Evolutionary conservation across 2,888 invertebrate genomes (phyloP), one percentile per base, ranked within the genome.

Genomic region (Cryptus armator): DNA sequence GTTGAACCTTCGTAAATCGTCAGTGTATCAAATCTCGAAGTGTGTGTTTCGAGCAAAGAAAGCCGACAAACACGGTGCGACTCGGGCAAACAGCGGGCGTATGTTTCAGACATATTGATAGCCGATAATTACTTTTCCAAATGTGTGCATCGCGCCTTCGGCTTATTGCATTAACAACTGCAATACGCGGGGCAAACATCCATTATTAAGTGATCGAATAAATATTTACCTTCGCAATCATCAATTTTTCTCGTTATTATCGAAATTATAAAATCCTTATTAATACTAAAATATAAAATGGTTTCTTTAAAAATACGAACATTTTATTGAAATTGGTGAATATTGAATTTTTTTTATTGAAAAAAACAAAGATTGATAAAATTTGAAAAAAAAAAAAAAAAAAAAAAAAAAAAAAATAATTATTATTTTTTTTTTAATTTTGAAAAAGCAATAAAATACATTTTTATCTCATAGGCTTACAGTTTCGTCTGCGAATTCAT

Each of bases 121-220:
- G 59, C 1, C 46, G 74, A 59, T 78, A 78, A 78, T 62, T 19
- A 12, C 7, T 74, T 68, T 56, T 37, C n/a, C 43, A 66, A 72
- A 83, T 78, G 66, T 59, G n/a, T 37, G 51, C 24, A n/a, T 48
- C 44, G 24, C 51, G 12, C 32, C 59, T 64, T 44, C 44, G 59
- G 46, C 9, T 59, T 56, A 43, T 48, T 56, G 32, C 53, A 56
- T 72, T 29, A 29, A 19, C 12, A 51, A 5, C 7, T 44, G 12
- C n/a, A 48, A 7, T 56, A 10, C 56, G 10, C 56, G 5, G 56
- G 24, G 12, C 5, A 9, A 4, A 56, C 3, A 24, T 10, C 24
- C 24, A 24, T 24, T 24, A 24, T 24, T 6, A 9, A 56, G 19
- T 19, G 56, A 12, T 56, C 24, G 10, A 24, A 12, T 12, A 56